Percentiles rank a stretch among this genome's conserved stretches.
Evolutionary conservation across 2,888 invertebrate species (phyloP).

Genomic region (Homarus gammarus): DNA sequence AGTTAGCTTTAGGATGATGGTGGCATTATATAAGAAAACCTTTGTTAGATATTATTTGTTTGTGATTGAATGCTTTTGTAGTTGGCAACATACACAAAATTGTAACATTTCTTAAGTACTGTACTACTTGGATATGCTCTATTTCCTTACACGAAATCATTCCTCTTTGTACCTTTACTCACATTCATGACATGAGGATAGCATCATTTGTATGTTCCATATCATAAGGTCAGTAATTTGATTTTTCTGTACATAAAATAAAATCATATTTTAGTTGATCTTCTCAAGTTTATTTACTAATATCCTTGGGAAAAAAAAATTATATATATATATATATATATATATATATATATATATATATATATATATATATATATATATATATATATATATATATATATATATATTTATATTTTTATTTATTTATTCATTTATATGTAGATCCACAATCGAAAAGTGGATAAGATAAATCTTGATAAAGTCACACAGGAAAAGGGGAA

Average conservation of each 20-base stretch:
- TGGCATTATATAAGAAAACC: constrained; percentile 4
- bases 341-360: not conserved
- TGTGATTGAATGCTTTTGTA: constrained; percentile 10
- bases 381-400: constrained; percentile 1
- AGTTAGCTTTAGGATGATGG: not conserved
- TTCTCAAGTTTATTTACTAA: not conserved
- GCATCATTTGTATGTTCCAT: constrained; percentile 34
- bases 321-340: too few relatives aligned
- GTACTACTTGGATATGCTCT: constrained; percentile 3
- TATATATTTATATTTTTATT: constrained; percentile 32
- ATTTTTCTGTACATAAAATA: constrained; percentile 44
- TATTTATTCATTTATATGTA: constrained; percentile 40
- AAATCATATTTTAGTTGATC: constrained; percentile 42
- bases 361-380: constrained; percentile 17
- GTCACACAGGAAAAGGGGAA: too few relatives aligned
- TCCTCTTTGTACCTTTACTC: constrained; percentile 48
- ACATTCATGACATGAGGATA: constrained; percentile 26
- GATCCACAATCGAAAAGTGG: too few relatives aligned
- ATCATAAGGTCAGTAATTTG: constrained; percentile 22
- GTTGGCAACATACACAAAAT: constrained; percentile 7
- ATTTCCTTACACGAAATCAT: constrained; percentile 38
- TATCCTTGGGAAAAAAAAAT: not conserved
- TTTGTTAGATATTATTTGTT: not conserved
- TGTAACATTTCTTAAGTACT: constrained; percentile 15
- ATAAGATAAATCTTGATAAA: too few relatives aligned